A percentile compares a stretch with the other conserved stretches of the same genome.
Evolutionary conservation across 2,113 vertebrate genomes (phyloP).

Genomic region (Asarcornis scutulata): DNA sequence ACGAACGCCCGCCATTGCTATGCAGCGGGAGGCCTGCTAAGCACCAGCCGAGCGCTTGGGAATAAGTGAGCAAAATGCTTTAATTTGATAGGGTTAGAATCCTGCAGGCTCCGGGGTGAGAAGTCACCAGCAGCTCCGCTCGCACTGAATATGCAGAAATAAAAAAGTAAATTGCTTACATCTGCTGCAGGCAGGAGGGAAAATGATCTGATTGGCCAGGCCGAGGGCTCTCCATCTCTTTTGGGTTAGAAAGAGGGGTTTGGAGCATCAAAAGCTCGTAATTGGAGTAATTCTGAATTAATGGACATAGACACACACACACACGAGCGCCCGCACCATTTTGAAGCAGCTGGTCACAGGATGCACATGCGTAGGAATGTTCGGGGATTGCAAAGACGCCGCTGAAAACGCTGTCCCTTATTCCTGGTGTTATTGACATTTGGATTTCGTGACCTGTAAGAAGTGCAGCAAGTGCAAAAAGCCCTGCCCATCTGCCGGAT

Average conservation of each 20-base stretch:
- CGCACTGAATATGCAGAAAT: constrained; percentile 99
- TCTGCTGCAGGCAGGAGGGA: constrained; percentile 95
- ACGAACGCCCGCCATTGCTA: constrained; percentile 96
- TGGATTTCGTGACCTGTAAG: constrained; percentile 57
- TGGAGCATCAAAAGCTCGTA: constrained; percentile 93
- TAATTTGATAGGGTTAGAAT: constrained; percentile 99
- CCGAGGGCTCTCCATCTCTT: constrained; percentile 91
- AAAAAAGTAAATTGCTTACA: constrained; percentile 99
- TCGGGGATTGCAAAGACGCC: constrained; percentile 50
- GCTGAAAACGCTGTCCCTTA: constrained; percentile 40
- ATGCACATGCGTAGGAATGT: constrained; percentile 82
- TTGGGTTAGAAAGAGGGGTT: constrained; percentile 86
- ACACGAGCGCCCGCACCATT: constrained; percentile 3
- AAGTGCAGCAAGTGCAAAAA: constrained; percentile 20
- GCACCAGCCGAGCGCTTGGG: constrained; percentile 93
- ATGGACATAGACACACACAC: constrained; percentile 74
- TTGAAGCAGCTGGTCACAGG: constrained; percentile 85
- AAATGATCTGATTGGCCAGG: constrained; percentile 94
- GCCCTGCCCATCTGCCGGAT: neutral
- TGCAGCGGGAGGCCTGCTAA: constrained; percentile 97
- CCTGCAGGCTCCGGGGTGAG: constrained; percentile 96
- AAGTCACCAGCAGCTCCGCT: constrained; percentile 95
- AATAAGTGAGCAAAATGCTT: constrained; percentile 99
- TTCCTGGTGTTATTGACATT: constrained; percentile 6
- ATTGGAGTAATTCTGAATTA: constrained; percentile 99